Conservation (phyloP, 1,140 invertebrate species). For the Ceratitis capitata region DNA sequence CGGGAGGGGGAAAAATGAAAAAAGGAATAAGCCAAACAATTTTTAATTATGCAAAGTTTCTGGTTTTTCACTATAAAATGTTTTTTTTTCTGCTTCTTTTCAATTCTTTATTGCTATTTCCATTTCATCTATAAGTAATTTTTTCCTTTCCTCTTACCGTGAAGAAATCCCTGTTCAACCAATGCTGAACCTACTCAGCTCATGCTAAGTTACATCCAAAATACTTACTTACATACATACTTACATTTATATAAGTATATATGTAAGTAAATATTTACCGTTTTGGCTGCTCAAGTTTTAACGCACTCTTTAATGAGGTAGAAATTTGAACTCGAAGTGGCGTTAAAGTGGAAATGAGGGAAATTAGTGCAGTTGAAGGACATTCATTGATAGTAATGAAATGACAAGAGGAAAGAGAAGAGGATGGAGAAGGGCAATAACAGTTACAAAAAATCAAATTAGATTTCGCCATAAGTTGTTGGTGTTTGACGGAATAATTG, state of each 20-base stretch:
- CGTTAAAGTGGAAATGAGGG: conserved; percentile 2
- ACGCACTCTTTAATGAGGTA: not conserved
- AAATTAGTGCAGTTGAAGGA: conserved; percentile 19
- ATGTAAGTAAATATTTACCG: not conserved
- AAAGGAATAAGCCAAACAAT: conserved; percentile 23
- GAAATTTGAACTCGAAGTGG: not conserved
- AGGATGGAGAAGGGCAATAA: not conserved
- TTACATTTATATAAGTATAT: not conserved
- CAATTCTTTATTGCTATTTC: not conserved
- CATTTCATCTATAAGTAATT: not conserved
- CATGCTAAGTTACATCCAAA: not conserved
- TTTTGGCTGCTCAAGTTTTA: not conserved
- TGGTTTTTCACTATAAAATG: not conserved
- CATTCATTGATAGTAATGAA: not conserved
- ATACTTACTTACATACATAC: too few relatives aligned
- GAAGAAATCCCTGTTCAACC: not conserved
- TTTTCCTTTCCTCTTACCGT: not conserved
- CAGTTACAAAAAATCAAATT: not conserved
- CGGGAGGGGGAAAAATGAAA: not conserved
- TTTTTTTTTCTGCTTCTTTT: not conserved
- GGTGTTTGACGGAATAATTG: not conserved
- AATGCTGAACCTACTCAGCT: not conserved
- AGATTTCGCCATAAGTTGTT: not conserved
- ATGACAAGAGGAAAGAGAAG: too few relatives aligned
- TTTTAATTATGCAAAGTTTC: conserved; percentile 37